Evolutionary conservation across 2,888 invertebrate species (phyloP), one percentile per base, ranked within the genome.

Genomic region (Ryuthela nishihirai): DNA sequence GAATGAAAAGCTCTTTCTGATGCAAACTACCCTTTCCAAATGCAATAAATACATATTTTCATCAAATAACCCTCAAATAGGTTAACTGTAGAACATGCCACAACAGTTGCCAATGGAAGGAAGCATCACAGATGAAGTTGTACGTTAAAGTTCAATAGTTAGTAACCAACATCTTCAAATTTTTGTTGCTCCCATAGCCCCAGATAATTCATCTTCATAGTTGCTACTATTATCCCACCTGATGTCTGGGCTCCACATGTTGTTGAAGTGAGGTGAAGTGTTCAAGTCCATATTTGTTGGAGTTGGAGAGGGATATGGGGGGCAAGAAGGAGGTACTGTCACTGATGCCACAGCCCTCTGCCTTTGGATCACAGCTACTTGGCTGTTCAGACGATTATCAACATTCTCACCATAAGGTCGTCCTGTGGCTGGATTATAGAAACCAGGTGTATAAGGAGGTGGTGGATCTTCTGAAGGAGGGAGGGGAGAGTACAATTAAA

Each of bases 381-480:
- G 55, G 39, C 35, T 62, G 46, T 58, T 62, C 2, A 50, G 20
- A 25, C 48, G 41, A 39, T 59, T 59, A 38, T 58, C 54, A 29
- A 34, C 42, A 29, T 45, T 26, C 39, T 54, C 62, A 35, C 62
- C 54, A 46, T 62, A 62, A 7, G 62, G 59, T n/a, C 42, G 41
- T 2, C 62, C 62, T 10, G 64, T 59, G 10, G 47, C 47, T n/a
- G 64, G 62, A 49, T 67, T 64, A 41, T 64, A 67, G 49, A 48
- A 67, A 32, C 60, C 66, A 21, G 67, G 65, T 10, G 70, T 68
- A 56, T 70, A 70, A 3, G 71, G 70, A n/a, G 71, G 71, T 29
- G 71, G 71, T 4, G 70, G 71, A 49, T 69, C 69, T 48, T 64
- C 67, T 64, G 26, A 35, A 58, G 47, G 20, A 56, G 44, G 6